Evolutionary conservation across 2,797 vertebrate genomes (phyloP).

Genomic region (Hydrolagus colliei): DNA sequence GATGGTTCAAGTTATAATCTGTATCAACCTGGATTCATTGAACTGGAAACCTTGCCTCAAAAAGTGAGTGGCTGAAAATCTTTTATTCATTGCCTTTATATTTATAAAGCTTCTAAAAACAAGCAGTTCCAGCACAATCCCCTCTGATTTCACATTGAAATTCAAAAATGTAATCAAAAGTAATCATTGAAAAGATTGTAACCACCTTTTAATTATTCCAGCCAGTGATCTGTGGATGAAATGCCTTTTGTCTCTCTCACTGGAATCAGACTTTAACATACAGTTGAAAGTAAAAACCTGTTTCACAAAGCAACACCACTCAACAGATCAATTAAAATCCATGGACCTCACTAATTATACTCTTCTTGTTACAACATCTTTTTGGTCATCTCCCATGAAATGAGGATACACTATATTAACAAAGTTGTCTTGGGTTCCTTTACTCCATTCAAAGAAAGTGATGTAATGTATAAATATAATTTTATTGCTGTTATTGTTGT

Average conservation of each 20-base stretch:
- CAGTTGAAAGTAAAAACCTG: neutral
- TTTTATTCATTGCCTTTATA: neutral
- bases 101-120: neutral
- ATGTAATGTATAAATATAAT: no score
- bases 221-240: neutral
- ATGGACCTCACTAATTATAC: neutral
- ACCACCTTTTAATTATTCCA: slow-evolving; percentile 1
- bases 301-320: neutral
- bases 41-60: neutral
- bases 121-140: neutral
- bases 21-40: neutral
- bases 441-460: neutral
- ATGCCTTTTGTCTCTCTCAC: neutral
- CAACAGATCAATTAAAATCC: neutral
- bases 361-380: neutral
- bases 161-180: neutral
- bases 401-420: neutral
- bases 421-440: neutral
- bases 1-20: no score
- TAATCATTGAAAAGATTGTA: neutral
- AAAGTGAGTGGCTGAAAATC: neutral
- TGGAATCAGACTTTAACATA: neutral
- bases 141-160: neutral
- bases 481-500: no score
- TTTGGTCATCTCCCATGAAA: neutral